Evolutionary conservation across 2,888 invertebrate genomes (phyloP), one percentile per base, ranked within the genome.

Genomic region (Homarus gammarus): DNA sequence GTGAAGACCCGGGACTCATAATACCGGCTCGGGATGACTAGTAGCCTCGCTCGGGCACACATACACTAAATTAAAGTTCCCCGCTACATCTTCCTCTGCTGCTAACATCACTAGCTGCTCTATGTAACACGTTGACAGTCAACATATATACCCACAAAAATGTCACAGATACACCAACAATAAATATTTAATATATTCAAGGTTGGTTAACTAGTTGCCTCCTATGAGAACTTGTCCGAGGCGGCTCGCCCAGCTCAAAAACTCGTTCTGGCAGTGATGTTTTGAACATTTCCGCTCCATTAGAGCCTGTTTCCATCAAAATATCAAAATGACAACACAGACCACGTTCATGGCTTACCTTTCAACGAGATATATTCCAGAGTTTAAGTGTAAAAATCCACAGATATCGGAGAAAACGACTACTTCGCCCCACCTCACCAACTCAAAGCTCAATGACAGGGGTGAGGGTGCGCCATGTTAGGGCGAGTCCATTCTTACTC

Each of bases 401-500:
- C 36, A 73, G 36, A 40, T 36, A 10, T 18, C 36, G 15, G 38
- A 49, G 82, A 38, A 82, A 40, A 68, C n/a, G 70, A 27, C 8
- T 22, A 49, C 22, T 2, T 31, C 82, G 22, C 82, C 64, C 44
- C 82, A 70, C 82, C 44, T 70, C 82, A 68, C 82, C 27, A 68
- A 44, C 64, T 40, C 38, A 33, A 49, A 27, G 15, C 64, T 64
- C 82, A 27, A 36, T 70, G 44, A 68, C 40, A 70, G 33, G 27
- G 70, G 68, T 70, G 81, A 81, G 49, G 82, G 36, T 38, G 82
- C 82, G 82, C 82, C 82, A 82, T 82, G 82, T 82, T 82, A 68
- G 70, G 70, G 61, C 36, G 82, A 38, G 82, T 82, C 82, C 38
- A 82, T 33, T 27, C 49, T 68, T 70, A 82, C 82, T 40, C 82